Conservation (phyloP, 2,888 invertebrate species). For the Odontomyia ornata region DNA sequence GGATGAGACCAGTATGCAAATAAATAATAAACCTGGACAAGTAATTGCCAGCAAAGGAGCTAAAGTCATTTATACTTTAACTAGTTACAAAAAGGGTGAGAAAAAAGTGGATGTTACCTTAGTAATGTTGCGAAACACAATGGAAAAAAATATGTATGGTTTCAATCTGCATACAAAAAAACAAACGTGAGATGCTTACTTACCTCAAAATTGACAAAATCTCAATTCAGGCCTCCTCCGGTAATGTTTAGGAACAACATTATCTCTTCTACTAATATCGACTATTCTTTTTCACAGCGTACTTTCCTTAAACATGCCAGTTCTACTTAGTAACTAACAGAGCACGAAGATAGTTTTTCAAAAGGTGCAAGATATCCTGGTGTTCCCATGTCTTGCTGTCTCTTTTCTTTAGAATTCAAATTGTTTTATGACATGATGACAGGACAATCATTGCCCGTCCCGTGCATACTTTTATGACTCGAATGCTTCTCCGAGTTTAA, state of each 20-base stretch:
- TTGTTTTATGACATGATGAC: slow-evolving; percentile 34
- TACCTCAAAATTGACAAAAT: background rate
- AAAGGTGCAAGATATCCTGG: background rate
- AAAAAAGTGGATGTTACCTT: too few species aligned
- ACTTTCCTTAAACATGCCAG: background rate
- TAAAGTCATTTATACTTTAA: too few species aligned
- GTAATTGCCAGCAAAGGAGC: too few species aligned
- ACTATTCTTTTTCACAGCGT: slow-evolving; percentile 51
- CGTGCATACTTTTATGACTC: slow-evolving; percentile 24
- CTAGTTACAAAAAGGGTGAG: too few species aligned
- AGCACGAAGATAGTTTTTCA: background rate
- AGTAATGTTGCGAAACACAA: too few species aligned
- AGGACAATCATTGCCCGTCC: slow-evolving; percentile 37
- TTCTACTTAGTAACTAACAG: slow-evolving; percentile 1
- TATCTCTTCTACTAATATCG: slow-evolving; percentile 56
- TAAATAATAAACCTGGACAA: too few species aligned
- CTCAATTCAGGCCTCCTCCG: slow-evolving; percentile 44
- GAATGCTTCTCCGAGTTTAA: background rate
- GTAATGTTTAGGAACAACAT: slow-evolving; percentile 53
- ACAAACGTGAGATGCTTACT: too few species aligned
- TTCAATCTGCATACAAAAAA: too few species aligned
- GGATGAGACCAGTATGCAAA: too few species aligned
- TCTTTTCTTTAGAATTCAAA: slow-evolving; percentile 31
- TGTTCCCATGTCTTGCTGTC: background rate
- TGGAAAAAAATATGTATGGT: too few species aligned